Base-by-base conservation (phyloP, 1,140 invertebrate species). In the Tenebrio molitor region DNA sequence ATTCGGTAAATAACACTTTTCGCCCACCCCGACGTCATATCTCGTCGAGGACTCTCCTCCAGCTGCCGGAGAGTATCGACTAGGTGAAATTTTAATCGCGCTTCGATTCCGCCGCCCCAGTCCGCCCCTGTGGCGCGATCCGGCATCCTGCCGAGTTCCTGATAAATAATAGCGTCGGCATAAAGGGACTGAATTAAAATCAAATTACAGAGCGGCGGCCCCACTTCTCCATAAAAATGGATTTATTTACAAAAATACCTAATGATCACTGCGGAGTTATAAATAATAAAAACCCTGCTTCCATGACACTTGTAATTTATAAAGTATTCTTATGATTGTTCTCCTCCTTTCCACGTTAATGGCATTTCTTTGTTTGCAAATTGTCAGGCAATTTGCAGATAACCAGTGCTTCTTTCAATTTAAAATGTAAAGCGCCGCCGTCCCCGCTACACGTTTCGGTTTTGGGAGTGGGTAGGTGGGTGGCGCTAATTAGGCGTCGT, bases 311-410 rank as follows among this genome's bases (percentile, higher is more conserved):
- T 66, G 23, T 66, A 66, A 66, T 66, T 66, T 66, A 66, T 66
- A 66, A 42, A 44, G 64, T 66, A 66, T 66, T 66, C 64, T 66
- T 66, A 66, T 66, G 42, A 66, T 66, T 66, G 64, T 66, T 66
- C 64, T 66, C 64, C 17, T 66, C 44, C 64, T 66, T 62, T 66
- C 36, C 36, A 66, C 64, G 64, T 66, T 66, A 66, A 66, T 66
- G 64, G 64, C 36, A 14, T 66, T 66, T 66, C 64, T 66, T 66
- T 66, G 64, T 66, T 66, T 66, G 64, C 21, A 66, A 66, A 66
- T 66, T 66, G 64, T 66, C 42, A 44, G 64, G 64, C 64, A 66
- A 66, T 66, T 66, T 66, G 21, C 42, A 66, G 64, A 66, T 66
- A 66, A 66, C 64, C 64, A 66, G 44, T 66, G 64, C 63, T 39